A percentile compares a stretch with the other conserved stretches of the same genome.
These are phyloP conservation scores for Homalodisca vitripennis DNA, from an alignment of 1,140 invertebrate genomes.

Conservation along the genomic window DNA sequence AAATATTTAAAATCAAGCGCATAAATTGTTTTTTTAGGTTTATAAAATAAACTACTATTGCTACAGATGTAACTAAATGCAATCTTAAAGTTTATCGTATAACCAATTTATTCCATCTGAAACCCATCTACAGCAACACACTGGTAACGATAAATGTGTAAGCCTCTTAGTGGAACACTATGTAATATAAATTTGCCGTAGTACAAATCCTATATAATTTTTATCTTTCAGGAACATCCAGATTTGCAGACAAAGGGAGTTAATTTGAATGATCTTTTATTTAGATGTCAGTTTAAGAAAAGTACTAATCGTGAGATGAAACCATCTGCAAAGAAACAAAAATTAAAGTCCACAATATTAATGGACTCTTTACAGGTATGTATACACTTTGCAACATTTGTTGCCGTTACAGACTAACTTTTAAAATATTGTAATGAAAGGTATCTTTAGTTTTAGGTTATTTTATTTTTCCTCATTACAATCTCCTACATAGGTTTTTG, in stretches of 20 bases:
- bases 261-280: conserved; percentile 39
- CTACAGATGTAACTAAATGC: background rate
- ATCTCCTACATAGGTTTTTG: too few species aligned
- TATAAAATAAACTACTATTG: too few species aligned
- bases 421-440: too few species aligned
- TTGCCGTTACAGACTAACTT: too few species aligned
- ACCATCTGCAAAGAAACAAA: conserved; percentile 18
- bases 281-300: conserved; percentile 26
- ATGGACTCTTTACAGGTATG: conserved; percentile 1
- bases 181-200: background rate
- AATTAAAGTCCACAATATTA: background rate
- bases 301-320: background rate
- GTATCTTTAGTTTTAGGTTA: too few species aligned
- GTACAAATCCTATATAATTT: conserved; percentile 9
- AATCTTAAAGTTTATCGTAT: background rate
- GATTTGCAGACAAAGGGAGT: conserved; percentile 60
- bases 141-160: too few species aligned
- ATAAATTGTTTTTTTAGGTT: too few species aligned
- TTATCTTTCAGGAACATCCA: conserved; percentile 51
- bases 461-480: too few species aligned
- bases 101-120: background rate
- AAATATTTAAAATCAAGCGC: too few species aligned
- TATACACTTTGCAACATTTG: background rate
- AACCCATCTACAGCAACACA: too few species aligned
- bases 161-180: too few species aligned